Conservation (phyloP, 64 coral and sea anemone genomes). For the Cladopsammia gracilis region DNA sequence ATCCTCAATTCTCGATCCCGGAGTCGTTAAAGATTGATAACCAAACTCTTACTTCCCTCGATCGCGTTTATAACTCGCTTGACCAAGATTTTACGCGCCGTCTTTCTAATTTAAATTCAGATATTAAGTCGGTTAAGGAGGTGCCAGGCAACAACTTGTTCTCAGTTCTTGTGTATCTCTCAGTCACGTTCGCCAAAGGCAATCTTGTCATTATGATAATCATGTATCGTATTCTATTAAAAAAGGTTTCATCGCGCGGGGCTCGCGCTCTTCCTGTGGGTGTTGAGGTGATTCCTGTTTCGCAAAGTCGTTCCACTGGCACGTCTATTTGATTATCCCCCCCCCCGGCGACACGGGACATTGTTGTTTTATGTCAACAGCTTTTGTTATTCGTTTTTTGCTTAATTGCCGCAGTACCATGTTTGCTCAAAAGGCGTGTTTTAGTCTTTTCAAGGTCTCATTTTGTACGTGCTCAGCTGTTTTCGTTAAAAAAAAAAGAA, state of each 20-base stretch:
- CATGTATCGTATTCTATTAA: not conserved
- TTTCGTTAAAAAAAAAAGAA: too few species aligned
- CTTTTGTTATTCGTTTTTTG: too few species aligned
- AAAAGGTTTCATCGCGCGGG: not conserved
- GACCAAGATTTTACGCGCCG: not conserved
- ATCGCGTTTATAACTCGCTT: too few species aligned
- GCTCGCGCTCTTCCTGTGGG: not conserved
- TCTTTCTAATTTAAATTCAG: not conserved
- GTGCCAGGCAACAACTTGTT: not conserved
- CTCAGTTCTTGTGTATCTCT: not conserved
- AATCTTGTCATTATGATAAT: not conserved
- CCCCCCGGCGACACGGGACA: too few species aligned
- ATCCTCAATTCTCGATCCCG: constrained; percentile 23
- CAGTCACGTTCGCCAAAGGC: not conserved
- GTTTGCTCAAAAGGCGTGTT: too few species aligned
- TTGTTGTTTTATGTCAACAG: too few species aligned
- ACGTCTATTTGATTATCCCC: too few species aligned
- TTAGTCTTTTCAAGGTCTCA: too few species aligned
- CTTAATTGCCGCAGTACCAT: too few species aligned
- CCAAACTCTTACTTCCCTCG: not conserved
- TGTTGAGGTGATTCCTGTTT: not conserved
- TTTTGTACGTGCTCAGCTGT: too few species aligned
- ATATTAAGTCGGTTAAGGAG: not conserved
- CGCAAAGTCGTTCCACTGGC: too few species aligned
- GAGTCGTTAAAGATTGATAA: constrained; percentile 40